Percentiles rank a stretch among this genome's conserved stretches.
These are phyloP conservation scores for Temnopleurus reevesii DNA, from an alignment of 53 echinoderm and acorn worm genomes.

Conservation along the genomic window DNA sequence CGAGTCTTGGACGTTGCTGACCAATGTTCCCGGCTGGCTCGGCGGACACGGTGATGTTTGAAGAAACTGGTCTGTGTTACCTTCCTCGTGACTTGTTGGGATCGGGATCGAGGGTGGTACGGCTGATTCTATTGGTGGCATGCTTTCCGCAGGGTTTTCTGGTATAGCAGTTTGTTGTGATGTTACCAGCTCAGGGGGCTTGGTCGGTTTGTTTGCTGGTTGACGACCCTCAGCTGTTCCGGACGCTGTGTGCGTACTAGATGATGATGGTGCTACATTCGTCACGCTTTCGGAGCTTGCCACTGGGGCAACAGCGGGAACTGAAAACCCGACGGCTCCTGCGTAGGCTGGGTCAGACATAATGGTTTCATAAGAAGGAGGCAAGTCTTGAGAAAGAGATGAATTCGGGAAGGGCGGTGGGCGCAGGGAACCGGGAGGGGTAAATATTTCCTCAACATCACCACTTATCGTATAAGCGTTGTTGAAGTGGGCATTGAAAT, in stretches of 20 bases:
- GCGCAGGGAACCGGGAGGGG: background rate
- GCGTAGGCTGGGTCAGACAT: background rate
- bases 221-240: background rate
- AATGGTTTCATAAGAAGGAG: constrained; percentile 30
- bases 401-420: background rate
- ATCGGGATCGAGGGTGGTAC: background rate
- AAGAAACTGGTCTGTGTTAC: background rate
- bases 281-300: background rate
- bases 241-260: no score
- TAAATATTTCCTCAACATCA: background rate
- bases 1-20: background rate
- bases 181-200: background rate
- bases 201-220: background rate
- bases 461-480: constrained; percentile 14
- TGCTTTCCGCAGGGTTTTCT: background rate
- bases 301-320: background rate
- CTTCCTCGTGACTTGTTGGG: background rate
- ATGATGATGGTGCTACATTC: background rate
- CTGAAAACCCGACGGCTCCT: background rate
- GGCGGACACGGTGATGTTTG: background rate
- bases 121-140: background rate
- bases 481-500: constrained; percentile 46
- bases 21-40: background rate
- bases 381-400: background rate
- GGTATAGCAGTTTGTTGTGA: background rate